A percentile compares a stretch with the other conserved stretches of the same genome.
These are phyloP conservation scores for Galerucella calmariensis DNA, from an alignment of 2,888 invertebrate genomes.

Conservation along the genomic window DNA sequence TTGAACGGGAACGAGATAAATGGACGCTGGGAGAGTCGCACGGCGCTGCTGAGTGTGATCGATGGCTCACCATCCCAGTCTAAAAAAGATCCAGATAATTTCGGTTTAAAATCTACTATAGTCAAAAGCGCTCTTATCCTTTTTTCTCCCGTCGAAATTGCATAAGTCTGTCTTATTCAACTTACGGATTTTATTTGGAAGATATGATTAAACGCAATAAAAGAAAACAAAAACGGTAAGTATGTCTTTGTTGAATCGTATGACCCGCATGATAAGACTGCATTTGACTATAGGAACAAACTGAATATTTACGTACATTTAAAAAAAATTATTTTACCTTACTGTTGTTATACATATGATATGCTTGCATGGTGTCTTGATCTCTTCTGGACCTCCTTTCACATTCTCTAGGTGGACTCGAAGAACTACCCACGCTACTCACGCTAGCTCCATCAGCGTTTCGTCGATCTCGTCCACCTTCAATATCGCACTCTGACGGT, in stretches of 20 bases:
- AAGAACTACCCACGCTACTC: constrained; percentile 91
- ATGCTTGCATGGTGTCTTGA: constrained; percentile 79
- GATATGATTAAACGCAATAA: too few species aligned
- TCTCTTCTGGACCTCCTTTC: constrained; percentile 84
- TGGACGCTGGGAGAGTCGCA: constrained; percentile 72
- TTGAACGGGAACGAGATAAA: constrained; percentile 76
- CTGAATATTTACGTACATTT: too few species aligned
- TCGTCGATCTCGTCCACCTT: constrained; percentile 68
- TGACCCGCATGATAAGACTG: too few species aligned
- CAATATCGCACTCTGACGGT: constrained; percentile 82
- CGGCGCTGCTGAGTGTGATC: constrained; percentile 90
- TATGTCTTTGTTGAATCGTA: too few species aligned
- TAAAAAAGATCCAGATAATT: constrained; percentile 43
- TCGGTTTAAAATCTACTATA: too few species aligned
- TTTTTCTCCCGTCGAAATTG: too few species aligned
- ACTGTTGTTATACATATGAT: constrained; percentile 57
- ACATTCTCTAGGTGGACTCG: constrained; percentile 81
- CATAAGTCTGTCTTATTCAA: too few species aligned
- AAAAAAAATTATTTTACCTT: constrained; percentile 59
- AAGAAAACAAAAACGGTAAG: too few species aligned
- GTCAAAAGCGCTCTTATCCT: too few species aligned
- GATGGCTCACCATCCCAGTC: constrained; percentile 70
- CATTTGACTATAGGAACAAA: too few species aligned
- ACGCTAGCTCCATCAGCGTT: constrained; percentile 86
- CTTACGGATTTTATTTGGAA: too few species aligned